These are phyloP conservation scores for Caenorhabditis brenneri DNA, from an alignment of 1,140 invertebrate genomes.

Conservation along the genomic window DNA sequence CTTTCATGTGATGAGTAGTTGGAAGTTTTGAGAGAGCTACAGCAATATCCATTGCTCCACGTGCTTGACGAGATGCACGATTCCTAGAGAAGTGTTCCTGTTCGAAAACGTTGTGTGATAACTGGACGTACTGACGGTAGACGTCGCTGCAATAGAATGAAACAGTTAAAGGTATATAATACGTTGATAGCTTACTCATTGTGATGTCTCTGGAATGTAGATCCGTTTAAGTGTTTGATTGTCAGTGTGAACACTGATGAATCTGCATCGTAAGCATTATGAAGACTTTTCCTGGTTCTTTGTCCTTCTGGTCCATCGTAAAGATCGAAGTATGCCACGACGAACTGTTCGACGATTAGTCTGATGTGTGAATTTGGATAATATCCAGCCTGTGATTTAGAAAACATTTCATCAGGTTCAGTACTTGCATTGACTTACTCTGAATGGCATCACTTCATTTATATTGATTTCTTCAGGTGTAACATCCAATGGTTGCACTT, in stretches of 20 bases:
- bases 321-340: neutral
- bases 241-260: constrained; percentile 43
- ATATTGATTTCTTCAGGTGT: neutral
- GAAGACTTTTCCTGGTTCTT: constrained; percentile 10
- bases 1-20: constrained; percentile 47
- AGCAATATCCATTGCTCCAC: constrained; percentile 52
- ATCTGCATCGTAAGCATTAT: constrained; percentile 30
- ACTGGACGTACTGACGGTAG: neutral
- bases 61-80: neutral
- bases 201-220: neutral
- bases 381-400: constrained; percentile 29
- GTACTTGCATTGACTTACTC: constrained; percentile 32
- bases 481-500: constrained; percentile 13
- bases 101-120: constrained; percentile 49
- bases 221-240: neutral
- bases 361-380: constrained; percentile 10
- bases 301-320: constrained; percentile 39
- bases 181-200: neutral
- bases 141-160: constrained; percentile 41
- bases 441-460: constrained; percentile 26
- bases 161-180: neutral
- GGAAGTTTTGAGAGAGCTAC: constrained; percentile 48
- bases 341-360: constrained; percentile 33
- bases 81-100: constrained; percentile 47
- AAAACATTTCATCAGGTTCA: neutral